phyloP scores from a whole-genome alignment of 2,888 invertebrate species.

The Lithosia quadra region DNA sequence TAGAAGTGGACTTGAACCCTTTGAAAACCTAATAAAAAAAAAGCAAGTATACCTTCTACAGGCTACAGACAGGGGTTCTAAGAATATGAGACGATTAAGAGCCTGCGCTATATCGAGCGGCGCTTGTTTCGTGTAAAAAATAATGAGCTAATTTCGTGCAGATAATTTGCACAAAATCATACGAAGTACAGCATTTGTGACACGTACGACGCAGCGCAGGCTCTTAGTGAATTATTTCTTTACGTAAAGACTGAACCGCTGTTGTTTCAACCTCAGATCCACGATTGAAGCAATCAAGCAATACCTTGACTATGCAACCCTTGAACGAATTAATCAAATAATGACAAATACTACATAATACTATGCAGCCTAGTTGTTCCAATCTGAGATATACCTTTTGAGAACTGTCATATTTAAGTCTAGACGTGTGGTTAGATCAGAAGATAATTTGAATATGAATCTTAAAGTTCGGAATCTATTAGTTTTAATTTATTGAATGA shows the following conservation, averaged over 20 bases:
- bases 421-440: neutral
- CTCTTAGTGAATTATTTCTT: neutral
- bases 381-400: neutral
- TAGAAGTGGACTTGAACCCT: neutral
- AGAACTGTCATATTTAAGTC: neutral
- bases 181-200: no score
- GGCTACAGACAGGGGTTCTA: neutral
- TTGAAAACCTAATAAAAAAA: neutral
- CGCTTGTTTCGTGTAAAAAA: no score
- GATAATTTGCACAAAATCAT: no score
- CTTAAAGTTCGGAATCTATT: no score
- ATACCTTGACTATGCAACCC: neutral
- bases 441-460: neutral
- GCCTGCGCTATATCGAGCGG: no score
- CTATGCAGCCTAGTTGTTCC: conserved; percentile 1
- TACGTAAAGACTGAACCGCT: neutral
- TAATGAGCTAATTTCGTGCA: no score
- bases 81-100: neutral
- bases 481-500: no score
- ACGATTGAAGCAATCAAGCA: neutral
- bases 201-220: no score
- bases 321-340: neutral
- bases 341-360: neutral
- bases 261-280: neutral
- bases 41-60: neutral